Percentiles rank a stretch among this genome's conserved stretches.
Conservation (phyloP, 2,797 vertebrate genomes). For the Champsocephalus esox region DNA sequence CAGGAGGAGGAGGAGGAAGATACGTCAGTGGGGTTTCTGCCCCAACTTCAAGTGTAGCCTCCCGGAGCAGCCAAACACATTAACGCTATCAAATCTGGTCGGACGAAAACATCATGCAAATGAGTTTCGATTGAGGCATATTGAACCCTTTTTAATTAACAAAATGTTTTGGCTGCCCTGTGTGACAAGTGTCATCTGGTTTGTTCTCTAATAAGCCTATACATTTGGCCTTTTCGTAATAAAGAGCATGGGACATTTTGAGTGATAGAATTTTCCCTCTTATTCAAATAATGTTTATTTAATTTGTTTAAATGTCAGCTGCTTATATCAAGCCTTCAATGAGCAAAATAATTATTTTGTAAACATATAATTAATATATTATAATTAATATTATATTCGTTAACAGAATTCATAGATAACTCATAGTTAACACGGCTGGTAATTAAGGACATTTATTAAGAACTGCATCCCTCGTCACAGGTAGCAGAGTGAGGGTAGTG, state of each 20-base stretch:
- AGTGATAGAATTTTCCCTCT: neutral
- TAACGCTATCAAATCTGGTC: neutral
- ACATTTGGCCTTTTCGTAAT: constrained; percentile 10
- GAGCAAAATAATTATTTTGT: neutral
- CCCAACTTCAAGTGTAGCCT: neutral
- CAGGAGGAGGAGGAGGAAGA: too few relatives aligned
- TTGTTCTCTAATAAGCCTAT: neutral
- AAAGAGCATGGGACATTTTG: neutral
- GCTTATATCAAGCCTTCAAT: constrained; percentile 1
- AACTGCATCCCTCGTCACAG: constrained; percentile 30
- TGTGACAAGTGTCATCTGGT: neutral
- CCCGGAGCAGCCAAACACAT: neutral
- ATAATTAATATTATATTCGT: too few relatives aligned
- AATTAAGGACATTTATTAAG: constrained; percentile 30
- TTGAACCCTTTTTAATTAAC: neutral
- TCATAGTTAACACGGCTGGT: constrained; percentile 1
- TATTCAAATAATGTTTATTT: too few relatives aligned
- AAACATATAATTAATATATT: neutral
- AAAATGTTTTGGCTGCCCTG: neutral
- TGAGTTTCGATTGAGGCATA: neutral
- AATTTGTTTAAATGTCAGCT: neutral
- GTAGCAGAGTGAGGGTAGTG: constrained; percentile 28
- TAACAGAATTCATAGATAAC: constrained; percentile 8
- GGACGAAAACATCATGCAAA: neutral
- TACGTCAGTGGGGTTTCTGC: too few relatives aligned